phyloP scores from a whole-genome alignment of 2,797 vertebrate genomes.

The Tinamus major region DNA sequence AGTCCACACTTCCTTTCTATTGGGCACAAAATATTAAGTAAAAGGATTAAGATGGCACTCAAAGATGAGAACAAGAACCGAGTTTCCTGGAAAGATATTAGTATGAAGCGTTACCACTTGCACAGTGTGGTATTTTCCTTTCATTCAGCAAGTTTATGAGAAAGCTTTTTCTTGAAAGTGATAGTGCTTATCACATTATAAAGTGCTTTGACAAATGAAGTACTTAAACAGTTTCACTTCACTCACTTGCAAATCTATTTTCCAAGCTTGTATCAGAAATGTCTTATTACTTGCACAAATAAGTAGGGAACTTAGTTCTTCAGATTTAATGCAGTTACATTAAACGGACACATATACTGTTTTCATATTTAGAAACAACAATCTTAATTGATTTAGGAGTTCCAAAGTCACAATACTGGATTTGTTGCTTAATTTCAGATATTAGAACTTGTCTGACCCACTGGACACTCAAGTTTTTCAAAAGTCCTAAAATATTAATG shows the following conservation, averaged over 20 bases:
- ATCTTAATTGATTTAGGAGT: neutral
- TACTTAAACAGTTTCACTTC: neutral
- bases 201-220: neutral
- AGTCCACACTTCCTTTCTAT: rapidly evolving
- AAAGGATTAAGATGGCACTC: neutral
- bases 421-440: neutral
- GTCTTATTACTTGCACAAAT: neutral
- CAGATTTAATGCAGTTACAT: neutral
- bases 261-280: rapidly evolving
- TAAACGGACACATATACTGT: neutral
- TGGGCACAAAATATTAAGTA: neutral
- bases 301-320: neutral
- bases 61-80: neutral
- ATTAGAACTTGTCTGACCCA: neutral
- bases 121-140: rapidly evolving
- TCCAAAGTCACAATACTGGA: rapidly evolving
- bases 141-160: neutral
- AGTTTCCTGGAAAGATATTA: neutral
- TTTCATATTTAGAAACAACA: neutral
- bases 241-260: neutral
- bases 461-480: neutral
- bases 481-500: neutral
- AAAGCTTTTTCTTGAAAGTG: neutral
- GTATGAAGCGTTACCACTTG: neutral
- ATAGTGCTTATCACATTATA: neutral